Evolutionary conservation across 2,888 invertebrate genomes (phyloP).

Genomic region (Papilio elwesi): DNA sequence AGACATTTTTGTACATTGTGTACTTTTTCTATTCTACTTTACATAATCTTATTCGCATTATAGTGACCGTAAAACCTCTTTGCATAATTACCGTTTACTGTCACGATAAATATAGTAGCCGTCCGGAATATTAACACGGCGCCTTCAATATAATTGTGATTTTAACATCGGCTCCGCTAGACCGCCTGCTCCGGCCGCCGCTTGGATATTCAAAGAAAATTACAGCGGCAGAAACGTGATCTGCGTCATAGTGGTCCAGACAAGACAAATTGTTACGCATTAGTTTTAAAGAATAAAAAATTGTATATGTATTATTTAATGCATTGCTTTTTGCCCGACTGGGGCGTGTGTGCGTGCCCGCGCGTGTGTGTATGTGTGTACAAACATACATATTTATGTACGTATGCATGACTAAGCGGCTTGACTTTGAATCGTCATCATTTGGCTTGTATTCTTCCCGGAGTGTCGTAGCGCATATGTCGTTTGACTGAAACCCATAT

Average conservation of each 20-base stretch:
- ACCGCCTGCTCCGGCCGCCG: background rate
- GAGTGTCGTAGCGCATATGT: no score
- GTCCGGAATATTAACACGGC: slow-evolving; percentile 3
- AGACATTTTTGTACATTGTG: no score
- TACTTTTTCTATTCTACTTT: background rate
- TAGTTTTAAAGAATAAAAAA: background rate
- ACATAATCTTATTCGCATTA: background rate
- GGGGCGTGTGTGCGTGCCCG: no score
- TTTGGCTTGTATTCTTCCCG: no score
- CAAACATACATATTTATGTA: no score
- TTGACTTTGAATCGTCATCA: no score
- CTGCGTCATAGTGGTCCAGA: background rate
- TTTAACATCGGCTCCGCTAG: background rate
- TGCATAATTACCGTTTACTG: slow-evolving; percentile 7
- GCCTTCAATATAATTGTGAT: slow-evolving; percentile 4
- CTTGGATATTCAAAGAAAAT: slow-evolving; percentile 11
- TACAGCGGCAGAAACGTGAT: slow-evolving; percentile 10
- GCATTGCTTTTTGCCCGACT: no score
- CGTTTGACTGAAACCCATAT: no score
- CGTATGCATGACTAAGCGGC: no score
- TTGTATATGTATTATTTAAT: no score
- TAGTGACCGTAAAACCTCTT: background rate
- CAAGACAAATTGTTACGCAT: background rate
- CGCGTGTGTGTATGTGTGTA: no score
- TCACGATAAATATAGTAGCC: background rate